Base-by-base conservation (phyloP, 2,797 vertebrate species). In the Chrosomus eos region DNA sequence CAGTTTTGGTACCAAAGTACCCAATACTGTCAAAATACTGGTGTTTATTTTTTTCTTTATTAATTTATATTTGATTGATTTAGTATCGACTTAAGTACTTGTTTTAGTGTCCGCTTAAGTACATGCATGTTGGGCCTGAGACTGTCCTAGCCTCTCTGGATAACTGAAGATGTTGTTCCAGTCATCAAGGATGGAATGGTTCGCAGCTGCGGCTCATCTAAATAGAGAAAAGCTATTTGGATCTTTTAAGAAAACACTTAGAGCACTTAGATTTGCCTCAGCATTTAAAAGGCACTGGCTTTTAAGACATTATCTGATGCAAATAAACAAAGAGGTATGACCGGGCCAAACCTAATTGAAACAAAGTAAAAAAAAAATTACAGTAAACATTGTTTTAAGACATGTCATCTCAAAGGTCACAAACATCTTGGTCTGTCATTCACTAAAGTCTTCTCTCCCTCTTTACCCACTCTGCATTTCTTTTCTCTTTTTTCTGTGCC, bases 121-220 rank as follows among this genome's bases (percentile, higher is more conserved):
- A 11, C 58, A 26, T 33, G 10, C 71, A 64, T 36, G 58, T 82
- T n/a, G 83, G 76, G 81, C 87, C 80, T 87, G 86, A 81, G 88
- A 86, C 87, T 74, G 87, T 81, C 84, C 23, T 23, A 18, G 26
- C 60, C n/a, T 67, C 28, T 70, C 31, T 75, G 67, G 87, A 82
- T 91, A 92, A 91, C 91, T 93, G 87, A 92, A 93, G 93, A 94
- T 92, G 92, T 89, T 86, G 88, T 45, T 82, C 55, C 70, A 82
- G 40, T 21, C 55, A 73, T 82, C 70, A 89, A 87, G 81, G 45
- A 58, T 80, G 85, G 91, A 91, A 94, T 94, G 91, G 83, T 88
- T 91, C 90, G 86, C 93, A 95, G 93, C 92, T 94, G 94, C 88
- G 73, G 28, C 77, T 82, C 48, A 13, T 88, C 84, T 88, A 72